Evolutionary conservation across 2,113 vertebrate species (phyloP).

Genomic region (Scalopus aquaticus): DNA sequence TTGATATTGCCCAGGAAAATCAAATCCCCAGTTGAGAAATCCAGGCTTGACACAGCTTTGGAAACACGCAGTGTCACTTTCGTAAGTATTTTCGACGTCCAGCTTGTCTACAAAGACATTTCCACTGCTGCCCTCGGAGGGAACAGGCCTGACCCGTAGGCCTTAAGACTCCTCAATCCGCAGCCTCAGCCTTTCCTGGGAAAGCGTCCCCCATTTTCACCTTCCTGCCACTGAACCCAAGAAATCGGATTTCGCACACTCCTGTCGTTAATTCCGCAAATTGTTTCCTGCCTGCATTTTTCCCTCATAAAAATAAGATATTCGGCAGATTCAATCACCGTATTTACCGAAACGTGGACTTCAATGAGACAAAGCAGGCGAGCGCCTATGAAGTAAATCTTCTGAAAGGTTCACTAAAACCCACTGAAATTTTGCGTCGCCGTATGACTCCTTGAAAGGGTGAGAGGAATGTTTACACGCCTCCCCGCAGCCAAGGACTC

Average conservation of each 20-base stretch:
- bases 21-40: background rate
- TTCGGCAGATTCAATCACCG: background rate
- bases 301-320: slow-evolving; percentile 5
- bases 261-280: background rate
- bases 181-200: background rate
- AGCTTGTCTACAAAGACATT: slow-evolving; percentile 63
- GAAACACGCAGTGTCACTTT: background rate
- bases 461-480: background rate
- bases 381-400: too few relatives aligned
- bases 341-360: slow-evolving; percentile 31
- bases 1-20: background rate
- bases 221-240: background rate
- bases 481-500: background rate
- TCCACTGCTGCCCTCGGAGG: background rate
- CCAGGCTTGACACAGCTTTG: slow-evolving; percentile 3
- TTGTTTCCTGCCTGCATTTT: background rate
- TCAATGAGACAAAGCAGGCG: background rate
- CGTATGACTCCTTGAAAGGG: background rate
- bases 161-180: background rate
- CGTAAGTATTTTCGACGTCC: slow-evolving; percentile 54
- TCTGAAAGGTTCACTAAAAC: background rate
- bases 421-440: background rate
- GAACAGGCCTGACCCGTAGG: slow-evolving; percentile 39
- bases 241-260: background rate
- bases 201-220: background rate